Percentiles rank a stretch among this genome's conserved stretches.
Evolutionary conservation across 2,888 invertebrate species (phyloP).

Genomic region (Mimas tiliae): DNA sequence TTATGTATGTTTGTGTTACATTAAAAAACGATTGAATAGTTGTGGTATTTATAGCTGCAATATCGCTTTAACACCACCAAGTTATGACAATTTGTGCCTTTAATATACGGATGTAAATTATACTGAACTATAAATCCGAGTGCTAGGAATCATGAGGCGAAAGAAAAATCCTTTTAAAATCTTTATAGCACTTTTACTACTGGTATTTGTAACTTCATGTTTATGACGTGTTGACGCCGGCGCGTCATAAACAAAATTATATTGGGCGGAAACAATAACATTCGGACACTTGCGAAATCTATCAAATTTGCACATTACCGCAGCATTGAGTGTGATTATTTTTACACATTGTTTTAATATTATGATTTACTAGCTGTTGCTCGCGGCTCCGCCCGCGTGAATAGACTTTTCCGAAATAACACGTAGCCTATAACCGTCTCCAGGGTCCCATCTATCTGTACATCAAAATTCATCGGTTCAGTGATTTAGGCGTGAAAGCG

Average conservation of each 20-base stretch:
- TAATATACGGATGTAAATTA: background rate
- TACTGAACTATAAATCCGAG: background rate
- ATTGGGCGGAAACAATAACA: slow-evolving; percentile 27
- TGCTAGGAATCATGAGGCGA: slow-evolving; percentile 8
- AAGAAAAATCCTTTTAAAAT: slow-evolving; percentile 21
- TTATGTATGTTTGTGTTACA: background rate
- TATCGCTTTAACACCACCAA: background rate
- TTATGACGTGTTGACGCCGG: slow-evolving; percentile 19
- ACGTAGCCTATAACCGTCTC: no score
- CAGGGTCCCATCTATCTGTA: no score
- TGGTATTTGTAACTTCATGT: slow-evolving; percentile 15
- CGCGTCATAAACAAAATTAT: slow-evolving; percentile 25
- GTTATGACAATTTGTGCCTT: background rate
- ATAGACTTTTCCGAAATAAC: no score
- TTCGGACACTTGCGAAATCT: slow-evolving; percentile 21
- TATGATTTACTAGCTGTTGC: no score
- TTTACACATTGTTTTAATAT: background rate
- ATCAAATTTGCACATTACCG: slow-evolving; percentile 21
- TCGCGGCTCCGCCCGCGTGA: no score
- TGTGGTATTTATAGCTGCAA: background rate
- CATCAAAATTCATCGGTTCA: no score
- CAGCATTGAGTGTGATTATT: background rate
- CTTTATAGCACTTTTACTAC: slow-evolving; percentile 21
- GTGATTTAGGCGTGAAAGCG: no score
- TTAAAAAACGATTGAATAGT: background rate